Evolutionary conservation across 2,888 invertebrate species (phyloP).

Genomic region (Lasioglossum villosulum): DNA sequence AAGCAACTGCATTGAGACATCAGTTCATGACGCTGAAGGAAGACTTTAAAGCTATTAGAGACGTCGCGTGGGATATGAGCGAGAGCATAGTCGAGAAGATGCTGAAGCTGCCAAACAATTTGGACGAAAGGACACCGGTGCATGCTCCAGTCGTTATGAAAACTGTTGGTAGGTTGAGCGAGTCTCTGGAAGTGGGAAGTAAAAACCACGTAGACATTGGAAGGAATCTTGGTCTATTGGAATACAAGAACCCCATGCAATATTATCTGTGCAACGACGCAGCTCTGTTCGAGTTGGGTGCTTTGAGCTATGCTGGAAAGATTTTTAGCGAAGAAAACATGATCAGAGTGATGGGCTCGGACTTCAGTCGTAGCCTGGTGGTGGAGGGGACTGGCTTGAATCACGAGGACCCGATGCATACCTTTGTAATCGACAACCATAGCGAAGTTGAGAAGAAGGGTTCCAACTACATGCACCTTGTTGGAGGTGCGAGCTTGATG

Average conservation of each 20-base stretch:
- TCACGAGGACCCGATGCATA: constrained; percentile 86
- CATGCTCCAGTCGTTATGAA: constrained; percentile 62
- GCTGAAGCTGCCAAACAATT: constrained; percentile 89
- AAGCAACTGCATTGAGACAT: constrained; percentile 86
- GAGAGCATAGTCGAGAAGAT: constrained; percentile 88
- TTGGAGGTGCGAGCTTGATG: constrained; percentile 90
- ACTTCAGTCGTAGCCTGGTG: constrained; percentile 91
- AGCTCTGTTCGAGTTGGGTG: constrained; percentile 89
- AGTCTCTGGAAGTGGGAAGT: constrained; percentile 17
- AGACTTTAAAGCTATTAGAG: constrained; percentile 88
- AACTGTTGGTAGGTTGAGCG: constrained; percentile 60
- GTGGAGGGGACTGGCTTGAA: constrained; percentile 90
- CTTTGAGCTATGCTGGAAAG: constrained; percentile 84
- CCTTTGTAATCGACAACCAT: constrained; percentile 87
- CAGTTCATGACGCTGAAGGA: constrained; percentile 87
- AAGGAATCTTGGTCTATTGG: constrained; percentile 85
- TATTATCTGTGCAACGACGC: constrained; percentile 89
- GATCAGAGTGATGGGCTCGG: constrained; percentile 90
- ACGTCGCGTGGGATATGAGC: constrained; percentile 90
- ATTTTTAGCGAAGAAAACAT: constrained; percentile 86
- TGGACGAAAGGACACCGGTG: constrained; percentile 88
- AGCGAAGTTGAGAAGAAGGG: constrained; percentile 86
- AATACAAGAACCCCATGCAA: constrained; percentile 87
- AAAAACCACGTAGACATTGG: constrained; percentile 87
- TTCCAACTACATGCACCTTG: constrained; percentile 89